Evolutionary conservation across 2,888 invertebrate genomes (phyloP).

Genomic region (Drosophila cyrtoloma): DNA sequence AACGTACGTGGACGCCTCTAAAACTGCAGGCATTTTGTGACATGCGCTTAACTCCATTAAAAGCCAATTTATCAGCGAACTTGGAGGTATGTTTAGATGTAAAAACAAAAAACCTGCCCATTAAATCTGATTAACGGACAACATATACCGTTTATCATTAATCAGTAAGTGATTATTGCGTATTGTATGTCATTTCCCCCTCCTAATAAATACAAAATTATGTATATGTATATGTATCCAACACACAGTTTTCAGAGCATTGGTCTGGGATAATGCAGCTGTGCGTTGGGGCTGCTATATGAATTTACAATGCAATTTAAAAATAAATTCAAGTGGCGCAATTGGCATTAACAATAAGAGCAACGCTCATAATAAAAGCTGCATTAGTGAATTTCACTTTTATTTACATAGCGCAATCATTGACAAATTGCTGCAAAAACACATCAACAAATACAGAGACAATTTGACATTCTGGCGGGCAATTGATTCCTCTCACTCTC

Average conservation of each 20-base stretch:
- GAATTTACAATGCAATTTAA: slow-evolving; percentile 54
- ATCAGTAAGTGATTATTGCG: slow-evolving; percentile 25
- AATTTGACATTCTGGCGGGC: slow-evolving; percentile 40
- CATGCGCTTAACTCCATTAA: slow-evolving; percentile 21
- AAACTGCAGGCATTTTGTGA: slow-evolving; percentile 6
- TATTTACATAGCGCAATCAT: slow-evolving; percentile 56
- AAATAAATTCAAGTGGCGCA: slow-evolving; percentile 28
- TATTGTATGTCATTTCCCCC: slow-evolving; percentile 3
- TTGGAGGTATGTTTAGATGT: slow-evolving; percentile 5
- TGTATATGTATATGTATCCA: background rate
- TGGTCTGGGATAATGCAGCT: background rate
- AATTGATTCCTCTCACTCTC: slow-evolving; percentile 31
- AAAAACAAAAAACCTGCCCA: slow-evolving; percentile 35
- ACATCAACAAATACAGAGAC: slow-evolving; percentile 8
- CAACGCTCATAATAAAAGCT: slow-evolving; percentile 29
- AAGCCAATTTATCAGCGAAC: slow-evolving; percentile 31
- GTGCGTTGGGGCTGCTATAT: slow-evolving; percentile 19
- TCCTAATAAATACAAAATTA: slow-evolving; percentile 7
- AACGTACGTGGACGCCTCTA: background rate
- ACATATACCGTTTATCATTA: slow-evolving; percentile 5
- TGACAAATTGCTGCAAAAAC: slow-evolving; percentile 55
- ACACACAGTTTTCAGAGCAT: slow-evolving; percentile 10
- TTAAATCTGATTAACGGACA: slow-evolving; percentile 22
- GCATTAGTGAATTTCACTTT: slow-evolving; percentile 65
- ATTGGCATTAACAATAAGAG: slow-evolving; percentile 25